phyloP scores from a whole-genome alignment of 2,888 invertebrate genomes.

The Neoascia interrupta region DNA sequence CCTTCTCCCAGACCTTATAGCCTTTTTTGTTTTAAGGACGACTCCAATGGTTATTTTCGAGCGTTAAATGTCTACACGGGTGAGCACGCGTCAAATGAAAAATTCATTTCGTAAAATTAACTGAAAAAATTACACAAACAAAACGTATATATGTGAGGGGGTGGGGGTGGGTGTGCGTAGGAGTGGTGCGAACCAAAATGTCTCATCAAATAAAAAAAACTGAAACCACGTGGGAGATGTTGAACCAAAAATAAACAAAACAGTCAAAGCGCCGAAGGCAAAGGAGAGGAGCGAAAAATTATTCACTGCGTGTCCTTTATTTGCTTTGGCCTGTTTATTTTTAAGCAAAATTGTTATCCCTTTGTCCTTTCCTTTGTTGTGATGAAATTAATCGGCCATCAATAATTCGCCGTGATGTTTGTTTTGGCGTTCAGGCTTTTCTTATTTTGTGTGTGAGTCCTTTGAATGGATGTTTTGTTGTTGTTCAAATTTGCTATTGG shows the following conservation, averaged over 20 bases:
- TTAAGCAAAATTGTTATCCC: constrained; percentile 59
- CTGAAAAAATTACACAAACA: constrained; percentile 52
- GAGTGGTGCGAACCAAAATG: constrained; percentile 36
- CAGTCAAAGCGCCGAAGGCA: background rate
- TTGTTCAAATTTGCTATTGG: no score
- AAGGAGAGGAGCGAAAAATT: constrained; percentile 6
- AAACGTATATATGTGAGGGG: no score
- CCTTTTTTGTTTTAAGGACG: constrained; percentile 13
- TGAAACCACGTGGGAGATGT: constrained; percentile 39
- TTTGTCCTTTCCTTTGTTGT: constrained; percentile 23
- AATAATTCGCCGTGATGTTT: constrained; percentile 61
- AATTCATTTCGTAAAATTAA: constrained; percentile 68
- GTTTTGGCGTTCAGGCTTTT: constrained; percentile 25
- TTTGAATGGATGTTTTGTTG: no score
- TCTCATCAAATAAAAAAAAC: constrained; percentile 32
- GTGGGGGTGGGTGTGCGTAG: no score
- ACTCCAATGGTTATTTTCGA: constrained; percentile 54
- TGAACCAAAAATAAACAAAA: constrained; percentile 58
- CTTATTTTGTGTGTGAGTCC: no score
- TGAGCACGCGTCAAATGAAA: constrained; percentile 69
- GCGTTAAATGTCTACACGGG: constrained; percentile 70
- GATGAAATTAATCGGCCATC: constrained; percentile 55
- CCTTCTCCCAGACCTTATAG: background rate
- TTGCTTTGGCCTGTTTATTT: constrained; percentile 60
- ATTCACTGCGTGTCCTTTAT: constrained; percentile 54